Evolutionary conservation across 2,113 vertebrate genomes (phyloP).

Genomic region (Psilopsiagon aymara): DNA sequence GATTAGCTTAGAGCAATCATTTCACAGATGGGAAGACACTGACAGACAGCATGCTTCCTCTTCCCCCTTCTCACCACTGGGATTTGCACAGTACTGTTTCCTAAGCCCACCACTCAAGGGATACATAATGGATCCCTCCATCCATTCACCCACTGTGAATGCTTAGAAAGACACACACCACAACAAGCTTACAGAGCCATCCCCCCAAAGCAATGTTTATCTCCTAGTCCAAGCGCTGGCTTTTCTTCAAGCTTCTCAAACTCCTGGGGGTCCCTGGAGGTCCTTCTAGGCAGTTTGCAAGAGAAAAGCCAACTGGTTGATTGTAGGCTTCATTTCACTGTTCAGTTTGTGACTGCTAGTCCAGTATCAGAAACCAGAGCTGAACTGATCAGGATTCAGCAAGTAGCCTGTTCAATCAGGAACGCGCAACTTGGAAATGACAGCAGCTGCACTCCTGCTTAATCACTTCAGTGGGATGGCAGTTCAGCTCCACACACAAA

Average conservation of each 20-base stretch:
- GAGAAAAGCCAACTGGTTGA: background rate
- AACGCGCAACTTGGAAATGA: background rate
- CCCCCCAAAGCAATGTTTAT: background rate
- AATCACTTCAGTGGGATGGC: background rate
- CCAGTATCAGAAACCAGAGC: background rate
- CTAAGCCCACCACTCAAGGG: background rate
- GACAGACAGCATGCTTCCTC: background rate
- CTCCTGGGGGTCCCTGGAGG: background rate
- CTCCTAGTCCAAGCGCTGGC: background rate
- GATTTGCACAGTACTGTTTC: background rate
- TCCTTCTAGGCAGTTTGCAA: background rate
- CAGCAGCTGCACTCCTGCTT: background rate
- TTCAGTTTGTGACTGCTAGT: background rate
- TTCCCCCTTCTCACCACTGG: background rate
- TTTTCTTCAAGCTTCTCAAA: background rate
- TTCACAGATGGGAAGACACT: background rate
- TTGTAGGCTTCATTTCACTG: background rate
- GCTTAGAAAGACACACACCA: background rate
- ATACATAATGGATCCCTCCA: background rate
- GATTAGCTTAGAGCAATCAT: background rate
- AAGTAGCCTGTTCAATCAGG: background rate
- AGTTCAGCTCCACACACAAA: background rate
- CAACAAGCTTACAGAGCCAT: background rate
- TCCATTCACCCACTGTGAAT: rapidly evolving
- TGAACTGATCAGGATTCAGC: background rate